These are phyloP conservation scores for Calidris pygmaea DNA, from an alignment of 2,113 vertebrate genomes.

Conservation along the genomic window DNA sequence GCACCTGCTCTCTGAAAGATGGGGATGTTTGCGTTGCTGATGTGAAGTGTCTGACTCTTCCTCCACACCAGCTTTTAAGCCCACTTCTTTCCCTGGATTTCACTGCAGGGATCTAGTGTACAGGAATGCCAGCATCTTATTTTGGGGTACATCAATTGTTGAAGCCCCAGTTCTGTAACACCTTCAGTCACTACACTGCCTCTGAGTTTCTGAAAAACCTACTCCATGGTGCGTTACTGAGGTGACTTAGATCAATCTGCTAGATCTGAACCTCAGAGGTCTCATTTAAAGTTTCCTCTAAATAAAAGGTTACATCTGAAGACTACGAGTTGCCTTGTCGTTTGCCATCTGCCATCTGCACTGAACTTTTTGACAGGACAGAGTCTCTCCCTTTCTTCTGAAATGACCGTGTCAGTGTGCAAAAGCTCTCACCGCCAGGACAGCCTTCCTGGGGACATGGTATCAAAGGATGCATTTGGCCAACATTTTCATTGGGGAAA, in stretches of 20 bases:
- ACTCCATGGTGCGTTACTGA: rapidly evolving
- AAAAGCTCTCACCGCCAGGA: neutral
- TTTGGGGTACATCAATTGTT: neutral
- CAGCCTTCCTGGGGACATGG: neutral
- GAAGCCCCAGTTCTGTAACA: neutral
- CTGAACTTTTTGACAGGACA: neutral
- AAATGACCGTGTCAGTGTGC: neutral
- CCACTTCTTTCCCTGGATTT: neutral
- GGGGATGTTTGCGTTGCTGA: neutral
- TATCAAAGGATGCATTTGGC: neutral
- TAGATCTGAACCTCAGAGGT: neutral
- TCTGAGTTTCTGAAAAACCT: neutral
- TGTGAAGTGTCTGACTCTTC: neutral
- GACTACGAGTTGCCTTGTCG: neutral
- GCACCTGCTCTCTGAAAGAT: neutral
- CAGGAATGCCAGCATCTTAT: neutral
- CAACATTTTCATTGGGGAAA: neutral
- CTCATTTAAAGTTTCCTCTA: neutral
- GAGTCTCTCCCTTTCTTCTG: neutral
- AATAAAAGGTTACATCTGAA: neutral
- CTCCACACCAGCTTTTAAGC: neutral
- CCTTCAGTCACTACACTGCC: neutral
- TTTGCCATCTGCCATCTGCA: neutral
- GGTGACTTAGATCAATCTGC: rapidly evolving
- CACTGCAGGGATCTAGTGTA: neutral